phyloP scores from a whole-genome alignment of 2,888 invertebrate genomes.

The Drosophila koepferae region DNA sequence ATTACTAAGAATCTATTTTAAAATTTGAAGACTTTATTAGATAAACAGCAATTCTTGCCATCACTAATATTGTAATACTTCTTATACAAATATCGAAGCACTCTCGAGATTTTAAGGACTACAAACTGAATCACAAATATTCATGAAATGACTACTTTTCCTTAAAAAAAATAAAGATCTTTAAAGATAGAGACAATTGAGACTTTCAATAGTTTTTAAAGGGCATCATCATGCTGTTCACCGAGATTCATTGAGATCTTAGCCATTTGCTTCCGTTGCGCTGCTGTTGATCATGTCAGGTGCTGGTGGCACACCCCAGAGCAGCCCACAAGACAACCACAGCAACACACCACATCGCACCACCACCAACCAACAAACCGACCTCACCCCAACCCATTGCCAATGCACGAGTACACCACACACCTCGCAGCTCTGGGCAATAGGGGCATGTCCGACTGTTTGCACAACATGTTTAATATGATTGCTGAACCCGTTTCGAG shows the following conservation, averaged over 20 bases:
- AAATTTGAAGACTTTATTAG: too few species aligned
- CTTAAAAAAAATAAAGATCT: too few species aligned
- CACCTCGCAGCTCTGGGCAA: slow-evolving; percentile 6
- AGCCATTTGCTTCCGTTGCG: slow-evolving; percentile 35
- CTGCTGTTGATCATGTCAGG: slow-evolving; percentile 49
- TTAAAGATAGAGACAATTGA: too few species aligned
- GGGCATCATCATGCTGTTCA: slow-evolving; percentile 14
- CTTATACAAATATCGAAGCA: too few species aligned
- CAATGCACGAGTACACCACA: neutral
- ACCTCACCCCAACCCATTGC: slow-evolving; percentile 12
- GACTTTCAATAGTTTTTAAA: neutral
- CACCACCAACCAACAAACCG: neutral
- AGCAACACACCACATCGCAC: neutral
- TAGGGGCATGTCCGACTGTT: slow-evolving; percentile 51
- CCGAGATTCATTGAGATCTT: neutral
- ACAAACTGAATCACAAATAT: neutral
- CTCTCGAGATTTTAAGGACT: neutral
- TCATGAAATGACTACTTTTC: neutral
- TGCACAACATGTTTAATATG: slow-evolving; percentile 82
- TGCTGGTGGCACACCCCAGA: slow-evolving; percentile 56
- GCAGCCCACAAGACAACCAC: slow-evolving; percentile 2
- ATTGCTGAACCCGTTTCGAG: slow-evolving; percentile 77
- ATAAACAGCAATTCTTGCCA: too few species aligned
- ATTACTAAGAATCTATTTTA: too few species aligned
- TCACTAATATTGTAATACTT: neutral